Evolutionary conservation across 1,140 invertebrate genomes (phyloP).

Genomic region (Drosophila kanapiae): DNA sequence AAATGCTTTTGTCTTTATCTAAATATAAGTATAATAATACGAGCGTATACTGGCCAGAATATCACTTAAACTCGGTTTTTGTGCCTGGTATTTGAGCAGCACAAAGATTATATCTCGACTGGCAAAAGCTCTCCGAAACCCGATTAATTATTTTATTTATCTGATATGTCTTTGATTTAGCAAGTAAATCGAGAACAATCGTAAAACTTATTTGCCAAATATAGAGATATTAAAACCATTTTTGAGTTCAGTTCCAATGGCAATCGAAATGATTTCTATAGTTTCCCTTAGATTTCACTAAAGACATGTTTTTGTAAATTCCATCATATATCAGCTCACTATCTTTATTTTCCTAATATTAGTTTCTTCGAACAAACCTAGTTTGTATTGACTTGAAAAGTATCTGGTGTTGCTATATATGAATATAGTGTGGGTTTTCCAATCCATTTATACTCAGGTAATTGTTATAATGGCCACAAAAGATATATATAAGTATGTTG

Average conservation of each 20-base stretch:
- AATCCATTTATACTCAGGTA: not conserved
- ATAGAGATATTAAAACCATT: not conserved
- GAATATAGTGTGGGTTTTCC: not conserved
- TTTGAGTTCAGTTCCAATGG: not conserved
- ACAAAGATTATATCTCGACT: not conserved
- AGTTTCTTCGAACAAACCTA: not conserved
- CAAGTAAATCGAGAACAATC: not conserved
- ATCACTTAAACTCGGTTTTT: not conserved
- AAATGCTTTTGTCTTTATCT: not conserved
- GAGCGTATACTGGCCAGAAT: not conserved
- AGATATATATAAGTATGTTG: not conserved
- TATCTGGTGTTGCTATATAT: too few relatives aligned
- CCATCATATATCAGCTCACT: not conserved
- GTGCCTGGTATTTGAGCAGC: not conserved
- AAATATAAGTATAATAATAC: not conserved
- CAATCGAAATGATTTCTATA: not conserved
- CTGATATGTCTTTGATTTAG: not conserved
- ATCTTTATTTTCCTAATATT: not conserved
- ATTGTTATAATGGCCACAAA: not conserved
- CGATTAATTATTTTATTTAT: too few relatives aligned
- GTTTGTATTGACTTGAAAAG: not conserved
- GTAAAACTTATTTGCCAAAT: not conserved
- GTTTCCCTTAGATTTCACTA: not conserved
- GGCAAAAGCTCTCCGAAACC: not conserved
- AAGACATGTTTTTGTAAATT: not conserved